Conservation (phyloP, 2,797 vertebrate genomes). For the Synanceia verrucosa region DNA sequence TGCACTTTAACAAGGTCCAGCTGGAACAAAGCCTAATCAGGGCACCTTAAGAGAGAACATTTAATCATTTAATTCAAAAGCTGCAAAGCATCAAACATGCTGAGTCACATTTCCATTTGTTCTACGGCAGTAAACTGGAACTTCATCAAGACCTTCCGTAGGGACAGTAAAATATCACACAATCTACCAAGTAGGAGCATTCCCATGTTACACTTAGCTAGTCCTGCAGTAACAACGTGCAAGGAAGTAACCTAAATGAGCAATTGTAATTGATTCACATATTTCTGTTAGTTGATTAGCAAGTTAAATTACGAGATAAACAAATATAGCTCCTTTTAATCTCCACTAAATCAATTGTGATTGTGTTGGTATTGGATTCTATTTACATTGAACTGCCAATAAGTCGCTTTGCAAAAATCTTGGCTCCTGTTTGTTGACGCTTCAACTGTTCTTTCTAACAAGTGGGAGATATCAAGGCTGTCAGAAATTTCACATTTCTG, state of each 20-base stretch:
- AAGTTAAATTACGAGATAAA: not conserved
- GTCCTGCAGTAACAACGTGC: not conserved
- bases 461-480: conserved; percentile 23
- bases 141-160: conserved; percentile 1
- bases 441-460: not conserved
- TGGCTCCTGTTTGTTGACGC: not conserved
- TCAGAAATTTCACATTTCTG: conserved; percentile 4
- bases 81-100: conserved; percentile 15
- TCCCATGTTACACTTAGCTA: not conserved
- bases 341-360: conserved; percentile 1
- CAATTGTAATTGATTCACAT: conserved; percentile 1
- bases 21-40: conserved; percentile 28
- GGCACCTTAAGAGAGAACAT: conserved; percentile 27
- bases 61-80: conserved; percentile 16
- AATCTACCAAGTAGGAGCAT: not conserved
- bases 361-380: conserved; percentile 16
- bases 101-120: conserved; percentile 30
- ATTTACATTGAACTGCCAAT: conserved; percentile 1
- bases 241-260: not conserved
- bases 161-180: not conserved
- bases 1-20: conserved; percentile 17
- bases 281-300: conserved; percentile 6
- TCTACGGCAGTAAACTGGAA: not conserved
- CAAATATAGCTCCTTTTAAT: conserved; percentile 11
- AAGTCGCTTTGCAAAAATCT: not conserved